Evolutionary conservation across 2,797 vertebrate genomes (phyloP).

Genomic region (Sphenodon punctatus): DNA sequence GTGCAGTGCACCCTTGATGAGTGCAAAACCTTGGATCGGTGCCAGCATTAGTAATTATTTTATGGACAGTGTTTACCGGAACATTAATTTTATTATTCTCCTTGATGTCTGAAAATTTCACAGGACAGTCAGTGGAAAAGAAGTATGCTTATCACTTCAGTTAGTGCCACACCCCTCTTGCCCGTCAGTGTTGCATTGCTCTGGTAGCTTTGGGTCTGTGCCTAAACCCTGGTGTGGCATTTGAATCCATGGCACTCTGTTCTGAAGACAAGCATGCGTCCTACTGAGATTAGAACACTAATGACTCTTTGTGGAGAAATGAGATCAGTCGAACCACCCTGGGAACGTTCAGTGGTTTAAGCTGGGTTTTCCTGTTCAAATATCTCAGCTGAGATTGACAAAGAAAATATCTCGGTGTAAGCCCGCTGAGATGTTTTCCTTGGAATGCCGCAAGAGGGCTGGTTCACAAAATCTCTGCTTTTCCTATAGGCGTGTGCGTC

Average conservation of each 20-base stretch:
- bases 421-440: conserved; percentile 72
- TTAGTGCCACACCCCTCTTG: neutral
- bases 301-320: conserved; percentile 44
- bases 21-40: too few relatives aligned
- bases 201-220: neutral
- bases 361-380: conserved; percentile 61
- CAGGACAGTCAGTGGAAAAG: neutral
- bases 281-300: conserved; percentile 22
- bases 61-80: neutral
- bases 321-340: conserved; percentile 30
- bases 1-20: too few relatives aligned
- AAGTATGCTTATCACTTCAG: neutral
- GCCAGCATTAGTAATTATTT: neutral
- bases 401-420: conserved; percentile 67
- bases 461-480: conserved; percentile 72
- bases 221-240: neutral
- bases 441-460: conserved; percentile 64
- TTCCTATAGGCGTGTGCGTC: conserved; percentile 69
- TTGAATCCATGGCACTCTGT: conserved; percentile 12
- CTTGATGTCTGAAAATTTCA: neutral
- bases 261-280: neutral
- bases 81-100: neutral
- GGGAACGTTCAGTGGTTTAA: conserved; percentile 56
- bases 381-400: conserved; percentile 59
- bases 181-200: neutral